Evolutionary conservation across 2,113 vertebrate species (phyloP).

Genomic region (Gavia stellata): DNA sequence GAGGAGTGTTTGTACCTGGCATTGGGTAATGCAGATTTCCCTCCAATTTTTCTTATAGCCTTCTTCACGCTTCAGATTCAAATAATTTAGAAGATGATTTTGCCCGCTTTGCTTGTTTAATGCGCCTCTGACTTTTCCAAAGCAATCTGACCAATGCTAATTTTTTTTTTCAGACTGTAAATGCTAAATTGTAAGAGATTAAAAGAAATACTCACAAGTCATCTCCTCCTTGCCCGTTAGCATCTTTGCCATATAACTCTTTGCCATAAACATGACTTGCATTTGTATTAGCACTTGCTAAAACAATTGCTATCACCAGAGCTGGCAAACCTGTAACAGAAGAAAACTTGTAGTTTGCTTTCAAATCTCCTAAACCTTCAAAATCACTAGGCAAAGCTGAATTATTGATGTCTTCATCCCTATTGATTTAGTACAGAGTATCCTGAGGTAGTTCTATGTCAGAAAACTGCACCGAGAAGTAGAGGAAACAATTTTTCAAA

Average conservation of each 20-base stretch:
- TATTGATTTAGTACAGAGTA: background rate
- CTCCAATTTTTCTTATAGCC: background rate
- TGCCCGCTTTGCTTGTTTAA: background rate
- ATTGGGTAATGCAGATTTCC: background rate
- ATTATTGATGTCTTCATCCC: background rate
- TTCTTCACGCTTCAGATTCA: background rate
- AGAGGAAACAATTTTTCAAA: background rate
- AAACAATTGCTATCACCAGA: conserved; percentile 79
- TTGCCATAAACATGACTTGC: conserved; percentile 75
- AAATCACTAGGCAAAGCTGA: background rate
- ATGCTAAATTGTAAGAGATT: background rate
- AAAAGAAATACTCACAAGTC: conserved; percentile 84
- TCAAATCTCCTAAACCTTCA: background rate
- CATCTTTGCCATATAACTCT: conserved; percentile 67
- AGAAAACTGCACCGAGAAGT: background rate
- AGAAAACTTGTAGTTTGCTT: background rate
- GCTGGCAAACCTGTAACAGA: conserved; percentile 85
- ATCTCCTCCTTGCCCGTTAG: conserved; percentile 69
- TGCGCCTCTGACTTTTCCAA: background rate
- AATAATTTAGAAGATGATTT: background rate
- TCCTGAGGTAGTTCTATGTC: background rate
- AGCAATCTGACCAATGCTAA: background rate
- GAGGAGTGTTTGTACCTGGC: background rate
- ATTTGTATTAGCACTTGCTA: conserved; percentile 74
- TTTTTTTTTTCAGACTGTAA: background rate